These are phyloP conservation scores for Dicrurus megarhynchus DNA, from an alignment of 2,113 vertebrate genomes.

Conservation along the genomic window DNA sequence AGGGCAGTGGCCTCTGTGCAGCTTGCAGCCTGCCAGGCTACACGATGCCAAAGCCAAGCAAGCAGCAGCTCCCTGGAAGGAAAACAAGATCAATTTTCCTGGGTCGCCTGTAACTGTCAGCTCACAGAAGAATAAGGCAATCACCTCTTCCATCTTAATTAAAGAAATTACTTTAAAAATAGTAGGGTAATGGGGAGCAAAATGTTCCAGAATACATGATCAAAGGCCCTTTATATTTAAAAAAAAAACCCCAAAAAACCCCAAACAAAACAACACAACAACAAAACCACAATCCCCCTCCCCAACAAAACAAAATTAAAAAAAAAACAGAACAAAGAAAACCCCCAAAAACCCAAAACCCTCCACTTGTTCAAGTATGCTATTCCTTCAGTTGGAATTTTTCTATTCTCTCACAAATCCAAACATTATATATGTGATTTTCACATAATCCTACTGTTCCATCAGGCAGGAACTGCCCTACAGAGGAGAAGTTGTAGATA, in stretches of 20 bases:
- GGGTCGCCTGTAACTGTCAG: background rate
- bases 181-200: background rate
- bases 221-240: background rate
- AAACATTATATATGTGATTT: background rate
- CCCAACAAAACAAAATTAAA: background rate
- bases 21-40: background rate
- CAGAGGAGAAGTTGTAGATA: background rate
- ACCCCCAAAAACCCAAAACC: fast-evolving
- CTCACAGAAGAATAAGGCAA: background rate
- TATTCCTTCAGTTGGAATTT: background rate
- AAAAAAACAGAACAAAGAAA: background rate
- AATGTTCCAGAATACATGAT: background rate
- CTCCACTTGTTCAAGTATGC: background rate
- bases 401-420: background rate
- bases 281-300: background rate
- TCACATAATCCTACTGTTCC: background rate
- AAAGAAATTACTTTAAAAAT: background rate
- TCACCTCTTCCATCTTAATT: background rate
- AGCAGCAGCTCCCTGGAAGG: background rate
- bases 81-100: background rate
- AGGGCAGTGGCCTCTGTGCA: background rate
- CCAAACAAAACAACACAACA: background rate
- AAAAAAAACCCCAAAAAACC: background rate
- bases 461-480: background rate
- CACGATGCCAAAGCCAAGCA: no score